Evolutionary conservation across 2,797 vertebrate genomes (phyloP), one percentile per base, ranked within the genome.

Genomic region (Gymnocypris eckloni): DNA sequence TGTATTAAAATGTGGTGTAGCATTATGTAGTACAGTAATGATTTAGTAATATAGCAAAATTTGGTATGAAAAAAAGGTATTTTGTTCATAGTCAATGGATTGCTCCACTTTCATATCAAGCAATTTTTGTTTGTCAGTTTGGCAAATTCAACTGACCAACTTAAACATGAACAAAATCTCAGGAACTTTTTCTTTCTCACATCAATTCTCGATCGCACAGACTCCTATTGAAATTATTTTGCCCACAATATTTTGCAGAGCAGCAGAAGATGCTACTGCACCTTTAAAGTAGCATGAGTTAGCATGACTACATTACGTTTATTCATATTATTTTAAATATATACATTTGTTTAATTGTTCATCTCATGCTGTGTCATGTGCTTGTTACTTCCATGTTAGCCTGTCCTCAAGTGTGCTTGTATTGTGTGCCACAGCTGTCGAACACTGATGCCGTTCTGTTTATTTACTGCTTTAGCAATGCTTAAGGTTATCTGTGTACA

Each of bases 401-500:
- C 54, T 78, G 22, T 39, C 37, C 48, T 69, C 22, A 76, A 37
- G 59, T 25, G 43, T 50, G 61, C 50, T 79, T 79, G 52, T 85
- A n/a, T 20, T 70, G 33, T 28, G 13, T 43, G 39, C 39, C n/a
- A 59, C 33, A 70, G 73, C 15, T 80, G 37, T 81, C n/a, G 54
- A n/a, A 59, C 37, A n/a, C 28, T 69, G 22, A 33, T 59, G 18
- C 41, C 48, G 71, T 25, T 81, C 72, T 59, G 37, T 66, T 67
- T 54, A 48, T 88, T 83, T 43, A 41, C 45, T 43, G 48, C 67
- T 43, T 52, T 28, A 56, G 39, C 56, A 15, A 56, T 77, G 45
- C 70, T 88, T 81, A 88, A 85, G 54, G 54, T 66, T 79, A 64
- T 86, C 81, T 64, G 79, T 82, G 56, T 79, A 71, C 82, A 86